Evolutionary conservation across 92 coral and sea anemone species (phyloP), one percentile per base, ranked within the genome.

Genomic region (Montipora capitata): DNA sequence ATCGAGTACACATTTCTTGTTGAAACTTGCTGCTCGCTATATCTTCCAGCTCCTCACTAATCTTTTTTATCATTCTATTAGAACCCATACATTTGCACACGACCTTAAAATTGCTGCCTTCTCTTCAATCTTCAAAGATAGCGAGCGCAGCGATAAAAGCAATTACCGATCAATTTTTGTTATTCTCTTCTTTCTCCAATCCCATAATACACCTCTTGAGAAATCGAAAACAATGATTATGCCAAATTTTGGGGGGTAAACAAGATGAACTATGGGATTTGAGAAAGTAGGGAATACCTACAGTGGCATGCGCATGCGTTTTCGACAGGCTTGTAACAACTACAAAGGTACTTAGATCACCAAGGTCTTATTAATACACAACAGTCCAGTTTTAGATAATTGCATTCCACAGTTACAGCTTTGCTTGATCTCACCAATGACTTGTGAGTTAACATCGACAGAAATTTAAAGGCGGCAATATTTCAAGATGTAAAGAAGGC

Each of bases 381-480:
- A 41, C 86, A 82, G 39, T 82, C 86, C 43, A 78, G 86, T 2
- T 82, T 69, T 82, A 44, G 86, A 67, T 42, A 77, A 2, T 15
- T 62, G 1, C 86, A 82, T 58, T 82, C 86, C 20, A 39, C 75
- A 51, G 65, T 38, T 13, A 82, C 86, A 48, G 64, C 73, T n/a
- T 57, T 82, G 74, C 40, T 82, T 5, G 56, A 82, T 27, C 65
- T 82, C 7, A 82, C 86, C 4, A 66, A 69, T 45, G 57, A 27
- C 35, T 27, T 27, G 35, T 27, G 35, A 27, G 35, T 27, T 27
- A 27, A 27, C 35, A 27, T 27, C 35, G 35, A 27, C 35, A 27
- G 35, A 27, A 27, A 27, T 27, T 27, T 27, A 27, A 27, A 27
- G 35, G 35, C 35, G 35, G 35, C 35, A 27, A 27, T 27, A 27